Percentiles rank a stretch among this genome's conserved stretches.
Evolutionary conservation across 2,113 vertebrate species (phyloP).

Genomic region (Pterocles orientalis): DNA sequence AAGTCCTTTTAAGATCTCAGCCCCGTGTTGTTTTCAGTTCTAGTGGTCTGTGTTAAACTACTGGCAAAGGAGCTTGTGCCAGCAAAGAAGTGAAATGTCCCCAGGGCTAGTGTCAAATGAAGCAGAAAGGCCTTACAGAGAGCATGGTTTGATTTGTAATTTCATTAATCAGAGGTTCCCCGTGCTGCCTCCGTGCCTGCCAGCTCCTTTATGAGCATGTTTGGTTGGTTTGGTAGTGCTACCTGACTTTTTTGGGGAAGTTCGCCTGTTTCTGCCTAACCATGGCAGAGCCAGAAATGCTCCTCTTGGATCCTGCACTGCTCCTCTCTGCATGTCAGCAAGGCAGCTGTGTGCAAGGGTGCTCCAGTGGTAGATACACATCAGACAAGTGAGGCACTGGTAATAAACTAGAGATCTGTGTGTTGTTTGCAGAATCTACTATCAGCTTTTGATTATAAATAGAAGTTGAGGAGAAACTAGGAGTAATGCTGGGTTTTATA

Average conservation of each 20-base stretch:
- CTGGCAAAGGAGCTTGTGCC: background rate
- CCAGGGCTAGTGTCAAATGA: background rate
- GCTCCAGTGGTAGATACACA: background rate
- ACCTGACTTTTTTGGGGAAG: background rate
- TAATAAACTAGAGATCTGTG: background rate
- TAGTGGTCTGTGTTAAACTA: background rate
- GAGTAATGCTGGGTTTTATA: background rate
- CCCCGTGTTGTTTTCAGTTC: background rate
- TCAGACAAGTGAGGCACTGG: background rate
- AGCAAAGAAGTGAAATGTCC: background rate
- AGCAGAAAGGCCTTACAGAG: conserved; percentile 53
- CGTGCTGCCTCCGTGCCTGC: background rate
- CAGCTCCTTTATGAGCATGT: background rate
- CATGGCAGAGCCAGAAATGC: background rate
- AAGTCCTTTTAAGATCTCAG: background rate
- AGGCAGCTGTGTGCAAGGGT: background rate
- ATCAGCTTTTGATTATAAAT: background rate
- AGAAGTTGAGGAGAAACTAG: background rate
- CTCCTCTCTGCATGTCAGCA: background rate
- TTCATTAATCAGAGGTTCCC: conserved; percentile 63
- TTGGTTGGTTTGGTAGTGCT: background rate
- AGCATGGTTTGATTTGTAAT: conserved; percentile 49
- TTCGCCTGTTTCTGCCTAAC: background rate
- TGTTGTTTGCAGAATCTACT: background rate
- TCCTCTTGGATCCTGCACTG: background rate